Evolutionary conservation across 2,888 invertebrate species (phyloP).

Genomic region (Lampropteryx suffumata): DNA sequence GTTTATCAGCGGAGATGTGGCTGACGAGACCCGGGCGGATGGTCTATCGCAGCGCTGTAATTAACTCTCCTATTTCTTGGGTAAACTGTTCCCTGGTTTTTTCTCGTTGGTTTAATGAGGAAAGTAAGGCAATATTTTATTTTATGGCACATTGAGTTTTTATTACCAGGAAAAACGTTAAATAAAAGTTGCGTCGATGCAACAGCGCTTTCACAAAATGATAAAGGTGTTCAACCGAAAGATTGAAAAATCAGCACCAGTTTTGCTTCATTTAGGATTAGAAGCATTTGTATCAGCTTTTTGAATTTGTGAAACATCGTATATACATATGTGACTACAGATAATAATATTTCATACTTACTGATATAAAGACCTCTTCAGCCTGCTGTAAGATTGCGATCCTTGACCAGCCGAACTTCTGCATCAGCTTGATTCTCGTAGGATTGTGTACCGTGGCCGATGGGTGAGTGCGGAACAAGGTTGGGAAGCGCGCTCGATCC

Average conservation of each 20-base stretch:
- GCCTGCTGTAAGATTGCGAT: constrained; percentile 99
- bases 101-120: constrained; percentile 22
- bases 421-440: constrained; percentile 96
- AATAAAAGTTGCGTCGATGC: constrained; percentile 4
- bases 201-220: background rate
- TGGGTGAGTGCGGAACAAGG: constrained; percentile 99
- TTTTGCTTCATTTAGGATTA: background rate
- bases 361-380: constrained; percentile 98
- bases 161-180: constrained; percentile 2
- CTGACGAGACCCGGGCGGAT: constrained; percentile 37
- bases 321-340: too few species aligned
- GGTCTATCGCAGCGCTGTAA: constrained; percentile 42
- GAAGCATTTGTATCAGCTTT: too few species aligned
- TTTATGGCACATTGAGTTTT: constrained; percentile 16
- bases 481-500: constrained; percentile 97
- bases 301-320: too few species aligned
- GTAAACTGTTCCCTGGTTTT: constrained; percentile 42
- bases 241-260: background rate
- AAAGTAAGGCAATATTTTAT: constrained; percentile 19
- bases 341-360: constrained; percentile 63
- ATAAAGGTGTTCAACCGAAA: background rate
- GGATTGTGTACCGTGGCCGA: constrained; percentile 99
- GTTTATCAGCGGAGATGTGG: constrained; percentile 44
- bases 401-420: constrained; percentile 98
- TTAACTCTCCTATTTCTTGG: constrained; percentile 50